Evolutionary conservation across 92 coral and sea anemone genomes (phyloP), one percentile per base, ranked within the genome.

Genomic region (Phenganax stokvisi): DNA sequence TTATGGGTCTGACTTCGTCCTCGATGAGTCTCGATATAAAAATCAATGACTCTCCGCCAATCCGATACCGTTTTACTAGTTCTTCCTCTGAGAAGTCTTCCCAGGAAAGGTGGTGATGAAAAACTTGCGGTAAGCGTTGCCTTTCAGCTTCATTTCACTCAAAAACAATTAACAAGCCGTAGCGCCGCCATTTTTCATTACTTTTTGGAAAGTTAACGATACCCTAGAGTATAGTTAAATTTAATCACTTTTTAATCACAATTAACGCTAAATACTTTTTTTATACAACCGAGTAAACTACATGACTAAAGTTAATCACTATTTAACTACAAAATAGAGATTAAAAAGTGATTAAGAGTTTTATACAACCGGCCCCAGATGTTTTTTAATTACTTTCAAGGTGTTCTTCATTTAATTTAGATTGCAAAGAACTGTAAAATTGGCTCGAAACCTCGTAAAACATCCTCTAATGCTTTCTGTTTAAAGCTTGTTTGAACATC

Each of bases 351-450:
- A 16, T 69, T 69, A 69, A 69, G 52, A 69, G 53, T 15, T 69
- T 69, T 69, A 69, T 69, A 69, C 74, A 69, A 69, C 74, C 17
- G 74, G 74, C 74, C 74, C 74, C 12, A 17, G 55, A 28, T 20
- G 25, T 20, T 20, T 20, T 20, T 20, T 0, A 20, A 20, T 20
- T 20, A 20, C 25, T 20, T 20, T 20, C 25, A 20, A 20, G 25
- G 25, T 20, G 25, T 20, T 20, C 25, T 20, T 20, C 25, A 20
- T 20, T 20, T 20, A 20, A 20, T 20, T 20, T 20, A 20, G 25
- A 20, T 20, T 20, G 25, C 25, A 20, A 20, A 20, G 25, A 20
- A 20, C 25, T 20, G 25, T 20, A 20, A 20, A 20, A 20, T 20
- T 20, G 25, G 25, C 25, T 20, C 25, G 25, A 20, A 20, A 20